Conservation (phyloP, 2,797 vertebrate genomes). For the Coregonus suidteri region DNA sequence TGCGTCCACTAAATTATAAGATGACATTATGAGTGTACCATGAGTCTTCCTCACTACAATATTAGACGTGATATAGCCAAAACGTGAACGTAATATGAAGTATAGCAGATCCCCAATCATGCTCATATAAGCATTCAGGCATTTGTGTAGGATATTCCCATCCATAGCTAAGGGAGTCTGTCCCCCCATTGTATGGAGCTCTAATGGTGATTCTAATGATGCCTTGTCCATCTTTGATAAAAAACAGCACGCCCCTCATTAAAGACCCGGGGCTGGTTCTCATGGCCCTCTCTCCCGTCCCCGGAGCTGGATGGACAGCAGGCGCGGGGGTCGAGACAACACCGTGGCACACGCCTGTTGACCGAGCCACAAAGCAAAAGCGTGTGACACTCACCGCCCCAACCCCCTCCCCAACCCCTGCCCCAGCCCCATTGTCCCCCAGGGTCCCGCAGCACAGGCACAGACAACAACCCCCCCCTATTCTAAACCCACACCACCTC, state of each 20-base stretch:
- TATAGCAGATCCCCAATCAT: neutral
- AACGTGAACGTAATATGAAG: neutral
- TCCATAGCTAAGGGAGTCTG: constrained; percentile 49
- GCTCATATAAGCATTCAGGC: constrained; percentile 19
- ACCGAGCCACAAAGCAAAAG: constrained; percentile 77
- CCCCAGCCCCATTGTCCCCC: constrained; percentile 64
- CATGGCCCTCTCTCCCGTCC: constrained; percentile 45
- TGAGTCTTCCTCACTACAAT: neutral
- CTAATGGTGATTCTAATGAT: constrained; percentile 76
- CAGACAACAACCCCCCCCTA: constrained; percentile 14
- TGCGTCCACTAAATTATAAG: neutral
- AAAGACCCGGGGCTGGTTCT: constrained; percentile 63
- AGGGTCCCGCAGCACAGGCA: constrained; percentile 32
- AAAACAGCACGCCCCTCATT: constrained; percentile 74
- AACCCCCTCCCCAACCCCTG: constrained; percentile 25
- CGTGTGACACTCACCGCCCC: constrained; percentile 71
- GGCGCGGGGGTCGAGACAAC: constrained; percentile 70
- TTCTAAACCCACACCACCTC: neutral
- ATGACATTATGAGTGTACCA: neutral
- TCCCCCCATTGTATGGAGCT: constrained; percentile 56
- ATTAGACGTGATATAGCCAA: neutral
- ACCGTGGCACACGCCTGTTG: constrained; percentile 82
- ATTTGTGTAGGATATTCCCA: constrained; percentile 52
- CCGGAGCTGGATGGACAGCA: constrained; percentile 69
- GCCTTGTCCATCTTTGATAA: constrained; percentile 79